A percentile compares a stretch with the other conserved stretches of the same genome.
phyloP scores from a whole-genome alignment of 2,888 invertebrate genomes.

The Oxystoma pomonae region DNA sequence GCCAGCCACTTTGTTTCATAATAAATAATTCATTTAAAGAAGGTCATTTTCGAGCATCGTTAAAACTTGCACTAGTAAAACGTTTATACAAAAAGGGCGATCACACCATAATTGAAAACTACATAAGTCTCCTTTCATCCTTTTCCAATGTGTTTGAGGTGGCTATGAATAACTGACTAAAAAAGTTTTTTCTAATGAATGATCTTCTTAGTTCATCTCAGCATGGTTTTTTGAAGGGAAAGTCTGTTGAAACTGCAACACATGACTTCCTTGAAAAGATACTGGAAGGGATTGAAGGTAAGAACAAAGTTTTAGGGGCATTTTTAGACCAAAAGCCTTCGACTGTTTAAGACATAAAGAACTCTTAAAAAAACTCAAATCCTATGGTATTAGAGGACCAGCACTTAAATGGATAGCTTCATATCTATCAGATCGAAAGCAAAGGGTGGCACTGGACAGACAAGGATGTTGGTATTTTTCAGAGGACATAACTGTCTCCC shows the following conservation, averaged over 20 bases:
- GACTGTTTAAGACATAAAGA: not conserved
- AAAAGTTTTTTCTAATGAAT: not conserved
- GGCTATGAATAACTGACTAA: not conserved
- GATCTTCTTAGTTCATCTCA: not conserved
- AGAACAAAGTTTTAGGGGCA: not conserved
- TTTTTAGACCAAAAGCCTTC: not conserved
- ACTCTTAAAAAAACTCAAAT: not conserved
- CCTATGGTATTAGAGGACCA: not conserved
- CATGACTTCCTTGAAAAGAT: not conserved
- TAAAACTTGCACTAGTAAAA: not conserved
- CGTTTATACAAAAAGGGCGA: not conserved
- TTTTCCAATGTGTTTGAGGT: not conserved
- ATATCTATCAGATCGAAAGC: not conserved
- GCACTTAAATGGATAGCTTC: not conserved
- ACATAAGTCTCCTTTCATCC: not conserved
- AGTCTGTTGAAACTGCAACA: not conserved
- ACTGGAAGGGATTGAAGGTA: not conserved
- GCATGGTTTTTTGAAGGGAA: not conserved
- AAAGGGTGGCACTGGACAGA: not conserved
- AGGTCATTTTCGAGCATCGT: not conserved
- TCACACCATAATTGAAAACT: not conserved
- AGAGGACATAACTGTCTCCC: no score
- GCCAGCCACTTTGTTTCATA: not conserved
- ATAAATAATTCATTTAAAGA: not conserved
- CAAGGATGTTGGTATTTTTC: no score